These are phyloP conservation scores for Dasypogon diadema DNA, from an alignment of 2,888 invertebrate species.

Conservation along the genomic window DNA sequence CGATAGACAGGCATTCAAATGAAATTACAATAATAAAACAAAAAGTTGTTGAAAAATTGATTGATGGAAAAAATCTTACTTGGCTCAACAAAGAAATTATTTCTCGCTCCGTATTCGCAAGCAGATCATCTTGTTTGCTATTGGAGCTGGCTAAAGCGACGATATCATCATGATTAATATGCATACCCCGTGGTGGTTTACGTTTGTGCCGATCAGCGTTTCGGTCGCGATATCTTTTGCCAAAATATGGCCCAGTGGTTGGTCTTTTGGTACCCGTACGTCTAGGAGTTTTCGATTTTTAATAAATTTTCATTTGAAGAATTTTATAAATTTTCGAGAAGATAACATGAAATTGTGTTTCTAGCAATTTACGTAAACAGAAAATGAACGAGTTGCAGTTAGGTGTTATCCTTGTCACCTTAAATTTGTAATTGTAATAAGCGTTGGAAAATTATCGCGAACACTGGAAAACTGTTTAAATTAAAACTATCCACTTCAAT, in stretches of 20 bases:
- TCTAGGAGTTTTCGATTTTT: slow-evolving; percentile 68
- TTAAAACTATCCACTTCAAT: not conserved
- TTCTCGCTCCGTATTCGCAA: slow-evolving; percentile 93
- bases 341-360: slow-evolving; percentile 53
- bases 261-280: slow-evolving; percentile 85
- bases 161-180: slow-evolving; percentile 97
- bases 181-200: slow-evolving; percentile 95
- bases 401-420: too few species aligned
- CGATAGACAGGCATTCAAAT: not conserved
- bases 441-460: too few species aligned
- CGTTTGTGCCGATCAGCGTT: slow-evolving; percentile 75
- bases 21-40: slow-evolving; percentile 31
- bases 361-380: slow-evolving; percentile 27
- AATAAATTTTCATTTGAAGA: not conserved
- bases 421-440: too few species aligned
- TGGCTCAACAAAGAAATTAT: slow-evolving; percentile 94
- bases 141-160: slow-evolving; percentile 81
- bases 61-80: slow-evolving; percentile 76
- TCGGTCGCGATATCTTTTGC: slow-evolving; percentile 66
- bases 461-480: too few species aligned
- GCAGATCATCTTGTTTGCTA: slow-evolving; percentile 76
- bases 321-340: not conserved
- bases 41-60: not conserved
- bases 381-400: not conserved
- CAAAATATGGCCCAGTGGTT: slow-evolving; percentile 75